These are phyloP conservation scores for Aspidiotus rigidus DNA, from an alignment of 2,888 invertebrate genomes.

Conservation along the genomic window DNA sequence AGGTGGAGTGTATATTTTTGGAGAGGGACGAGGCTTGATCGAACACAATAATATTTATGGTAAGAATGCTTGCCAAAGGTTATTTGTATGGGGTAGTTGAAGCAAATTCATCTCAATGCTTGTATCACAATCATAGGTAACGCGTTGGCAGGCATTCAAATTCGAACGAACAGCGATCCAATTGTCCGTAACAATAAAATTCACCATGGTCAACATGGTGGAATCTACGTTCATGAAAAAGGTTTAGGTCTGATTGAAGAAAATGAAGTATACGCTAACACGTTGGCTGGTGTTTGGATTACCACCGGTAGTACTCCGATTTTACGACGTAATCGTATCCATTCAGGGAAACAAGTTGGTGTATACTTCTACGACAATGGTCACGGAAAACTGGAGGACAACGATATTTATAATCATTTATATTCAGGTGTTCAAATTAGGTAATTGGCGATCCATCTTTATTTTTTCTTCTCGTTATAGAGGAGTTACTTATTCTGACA, in stretches of 20 bases:
- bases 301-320: slow-evolving; percentile 92
- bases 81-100: too few species aligned
- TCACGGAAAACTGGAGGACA: slow-evolving; percentile 95
- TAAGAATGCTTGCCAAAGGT: slow-evolving; percentile 38
- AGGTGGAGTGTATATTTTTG: slow-evolving; percentile 97
- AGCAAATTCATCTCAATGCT: background rate
- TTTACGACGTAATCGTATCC: slow-evolving; percentile 88
- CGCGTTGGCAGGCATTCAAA: slow-evolving; percentile 95
- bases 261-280: slow-evolving; percentile 94
- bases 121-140: slow-evolving; percentile 52
- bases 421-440: slow-evolving; percentile 97
- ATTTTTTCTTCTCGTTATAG: background rate
- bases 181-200: slow-evolving; percentile 98
- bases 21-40: slow-evolving; percentile 90
- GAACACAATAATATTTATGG: slow-evolving; percentile 99
- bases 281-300: slow-evolving; percentile 80
- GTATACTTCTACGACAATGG: slow-evolving; percentile 99
- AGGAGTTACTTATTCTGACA: background rate
- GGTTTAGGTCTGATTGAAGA: slow-evolving; percentile 97
- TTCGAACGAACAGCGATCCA: slow-evolving; percentile 95
- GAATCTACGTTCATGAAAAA: slow-evolving; percentile 98
- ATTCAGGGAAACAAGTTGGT: slow-evolving; percentile 95
- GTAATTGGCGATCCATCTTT: slow-evolving; percentile 42
- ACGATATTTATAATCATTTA: slow-evolving; percentile 98
- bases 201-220: slow-evolving; percentile 98